Evolutionary conservation across 2,888 invertebrate species (phyloP).

Genomic region (Cyclophora albipunctata): DNA sequence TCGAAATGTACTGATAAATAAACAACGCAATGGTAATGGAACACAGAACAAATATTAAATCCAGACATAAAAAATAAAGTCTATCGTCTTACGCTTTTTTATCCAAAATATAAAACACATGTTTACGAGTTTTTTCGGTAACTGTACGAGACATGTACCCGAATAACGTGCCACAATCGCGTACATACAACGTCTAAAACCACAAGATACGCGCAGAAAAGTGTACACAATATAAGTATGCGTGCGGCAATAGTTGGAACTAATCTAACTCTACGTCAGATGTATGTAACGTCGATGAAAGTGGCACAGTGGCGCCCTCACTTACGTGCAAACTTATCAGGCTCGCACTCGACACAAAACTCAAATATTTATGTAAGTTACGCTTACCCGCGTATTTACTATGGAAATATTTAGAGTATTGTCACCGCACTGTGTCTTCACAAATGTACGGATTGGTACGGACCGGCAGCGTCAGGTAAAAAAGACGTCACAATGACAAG

Average conservation of each 20-base stretch:
- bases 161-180: slow-evolving; percentile 2
- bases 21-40: too few relatives aligned
- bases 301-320: too few relatives aligned
- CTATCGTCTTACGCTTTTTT: not conserved
- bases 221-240: too few relatives aligned
- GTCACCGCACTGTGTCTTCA: slow-evolving; percentile 1
- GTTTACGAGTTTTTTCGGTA: not conserved
- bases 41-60: too few relatives aligned
- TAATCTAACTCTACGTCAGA: too few relatives aligned
- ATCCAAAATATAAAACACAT: not conserved
- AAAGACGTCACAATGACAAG: too few relatives aligned
- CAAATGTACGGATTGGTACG: not conserved
- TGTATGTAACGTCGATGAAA: too few relatives aligned
- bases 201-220: slow-evolving; percentile 7
- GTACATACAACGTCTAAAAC: slow-evolving; percentile 12
- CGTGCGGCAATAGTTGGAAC: too few relatives aligned
- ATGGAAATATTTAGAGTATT: slow-evolving; percentile 3
- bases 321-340: too few relatives aligned
- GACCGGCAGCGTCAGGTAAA: too few relatives aligned
- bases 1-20: too few relatives aligned
- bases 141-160: not conserved
- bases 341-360: slow-evolving; percentile 10
- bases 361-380: slow-evolving; percentile 22
- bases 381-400: slow-evolving; percentile 12
- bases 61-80: not conserved